Base-by-base conservation (phyloP, 2,797 vertebrate species). In the Sebastes trivittatus region DNA sequence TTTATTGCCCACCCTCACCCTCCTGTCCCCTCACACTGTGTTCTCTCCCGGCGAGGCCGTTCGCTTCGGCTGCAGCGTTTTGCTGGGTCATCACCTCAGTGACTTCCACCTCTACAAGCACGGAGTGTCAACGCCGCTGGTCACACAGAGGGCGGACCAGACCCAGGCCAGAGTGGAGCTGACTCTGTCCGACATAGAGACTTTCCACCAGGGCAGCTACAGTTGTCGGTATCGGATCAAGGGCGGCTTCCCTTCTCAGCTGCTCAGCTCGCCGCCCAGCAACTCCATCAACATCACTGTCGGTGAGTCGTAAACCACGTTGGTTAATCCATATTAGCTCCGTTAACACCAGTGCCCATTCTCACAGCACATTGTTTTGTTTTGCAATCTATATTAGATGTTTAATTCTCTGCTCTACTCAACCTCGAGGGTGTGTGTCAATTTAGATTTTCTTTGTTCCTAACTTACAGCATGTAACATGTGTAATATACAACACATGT, bases 261-360 rank as follows among this genome's bases (percentile, higher is more conserved):
- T 93, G 67, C 89, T 93, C 75, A 91, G 85, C 77, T 96, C 95
- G 42, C 93, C 94, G 6, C 88, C 88, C n/a, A 95, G 95, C 86
- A 95, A 95, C 80, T 84, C 90, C 71, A 93, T 96, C 72, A 94
- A 95, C 88, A 95, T 96, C 79, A 95, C 93, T n/a, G 95, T 96
- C 67, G 93, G 96, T 96, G 83, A 94, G 95, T 94, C 34, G 22
- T n/a, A 29, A 64, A 46, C 66, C 4, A 20, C 25, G 36, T 23
- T 55, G 11, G 63, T 46, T 61, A 22, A 25, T 64, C 2, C 25
- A 23, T 27, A 54, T 30, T 64, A 5, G 11, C 20, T 27, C 30
- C 0, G 4, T 65, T 77, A 27, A 27, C 25, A n/a, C 52, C 59
- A 68, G 23, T 2, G 10, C 11, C 20, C 27, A n/a, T 63, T 67